A percentile compares a stretch with the other conserved stretches of the same genome.
These are phyloP conservation scores for Vicugna pacos DNA, from an alignment of 2,113 vertebrate genomes.

Conservation along the genomic window DNA sequence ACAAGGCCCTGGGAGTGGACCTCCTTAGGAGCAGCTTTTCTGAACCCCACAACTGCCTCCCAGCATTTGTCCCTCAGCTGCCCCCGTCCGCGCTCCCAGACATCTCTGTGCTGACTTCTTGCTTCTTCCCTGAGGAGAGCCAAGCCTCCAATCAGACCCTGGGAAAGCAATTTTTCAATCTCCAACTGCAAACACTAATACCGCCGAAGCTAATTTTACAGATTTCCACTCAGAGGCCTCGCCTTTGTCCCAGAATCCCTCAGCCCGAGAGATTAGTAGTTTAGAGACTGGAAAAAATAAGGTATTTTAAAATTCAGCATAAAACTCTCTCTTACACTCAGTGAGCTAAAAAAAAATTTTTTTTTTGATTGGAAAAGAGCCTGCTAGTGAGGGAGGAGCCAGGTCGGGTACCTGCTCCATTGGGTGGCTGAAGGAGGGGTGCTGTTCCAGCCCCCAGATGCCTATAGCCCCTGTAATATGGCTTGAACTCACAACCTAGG, in stretches of 20 bases:
- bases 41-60: not conserved
- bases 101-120: not conserved
- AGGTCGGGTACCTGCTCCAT: not conserved
- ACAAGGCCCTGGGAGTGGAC: not conserved
- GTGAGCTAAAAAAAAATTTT: constrained; percentile 73
- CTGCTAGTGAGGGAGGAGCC: constrained; percentile 72
- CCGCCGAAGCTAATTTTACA: constrained; percentile 89
- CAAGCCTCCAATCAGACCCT: constrained; percentile 79
- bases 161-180: constrained; percentile 83
- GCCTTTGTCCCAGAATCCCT: constrained; percentile 89
- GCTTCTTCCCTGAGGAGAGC: constrained; percentile 53
- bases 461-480: not conserved
- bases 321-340: constrained; percentile 84
- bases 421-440: constrained; percentile 37
- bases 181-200: constrained; percentile 88
- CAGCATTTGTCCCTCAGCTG: not conserved
- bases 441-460: not conserved
- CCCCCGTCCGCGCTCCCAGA: not conserved
- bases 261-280: constrained; percentile 88
- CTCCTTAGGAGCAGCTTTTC: not conserved
- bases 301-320: constrained; percentile 89
- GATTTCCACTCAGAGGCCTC: constrained; percentile 88
- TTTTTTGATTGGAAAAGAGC: constrained; percentile 69
- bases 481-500: not conserved
- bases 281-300: constrained; percentile 87